These are phyloP conservation scores for Turdus rufiventris DNA, from an alignment of 2,113 vertebrate genomes.

Conservation along the genomic window DNA sequence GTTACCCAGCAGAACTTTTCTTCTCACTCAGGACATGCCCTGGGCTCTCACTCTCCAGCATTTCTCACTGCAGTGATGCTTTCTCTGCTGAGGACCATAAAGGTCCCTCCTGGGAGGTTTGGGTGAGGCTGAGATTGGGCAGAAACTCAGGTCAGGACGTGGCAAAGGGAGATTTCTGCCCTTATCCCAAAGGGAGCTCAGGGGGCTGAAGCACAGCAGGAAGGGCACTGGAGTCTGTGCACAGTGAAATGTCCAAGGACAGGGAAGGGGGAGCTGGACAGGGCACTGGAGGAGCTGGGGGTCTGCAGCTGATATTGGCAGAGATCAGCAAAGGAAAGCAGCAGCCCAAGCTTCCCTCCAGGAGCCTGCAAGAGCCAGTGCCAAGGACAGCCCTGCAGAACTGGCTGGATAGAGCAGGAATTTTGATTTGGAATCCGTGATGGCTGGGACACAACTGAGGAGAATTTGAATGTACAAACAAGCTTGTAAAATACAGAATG, in stretches of 20 bases:
- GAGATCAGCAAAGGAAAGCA: not conserved
- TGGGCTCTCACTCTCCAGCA: not conserved
- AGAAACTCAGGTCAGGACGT: not conserved
- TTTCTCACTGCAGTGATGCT: not conserved
- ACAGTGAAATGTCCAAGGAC: not conserved
- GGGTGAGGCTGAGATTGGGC: not conserved
- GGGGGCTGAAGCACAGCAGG: not conserved
- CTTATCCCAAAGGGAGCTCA: not conserved
- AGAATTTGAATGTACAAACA: not conserved
- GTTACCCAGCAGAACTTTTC: not conserved
- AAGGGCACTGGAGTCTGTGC: not conserved
- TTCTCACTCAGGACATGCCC: not conserved
- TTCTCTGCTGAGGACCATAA: not conserved
- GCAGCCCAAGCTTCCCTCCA: not conserved
- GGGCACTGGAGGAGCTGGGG: not conserved
- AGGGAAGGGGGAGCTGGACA: not conserved
- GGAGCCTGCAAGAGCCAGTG: not conserved
- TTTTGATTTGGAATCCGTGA: not conserved
- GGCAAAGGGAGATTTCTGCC: not conserved
- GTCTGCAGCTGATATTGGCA: not conserved
- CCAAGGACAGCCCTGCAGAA: not conserved
- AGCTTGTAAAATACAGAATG: rapidly evolving
- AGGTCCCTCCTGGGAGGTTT: not conserved
- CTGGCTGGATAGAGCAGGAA: not conserved
- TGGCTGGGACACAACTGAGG: not conserved